phyloP scores from a whole-genome alignment of 2,888 invertebrate species.

The Ichneumoninae sp. region DNA sequence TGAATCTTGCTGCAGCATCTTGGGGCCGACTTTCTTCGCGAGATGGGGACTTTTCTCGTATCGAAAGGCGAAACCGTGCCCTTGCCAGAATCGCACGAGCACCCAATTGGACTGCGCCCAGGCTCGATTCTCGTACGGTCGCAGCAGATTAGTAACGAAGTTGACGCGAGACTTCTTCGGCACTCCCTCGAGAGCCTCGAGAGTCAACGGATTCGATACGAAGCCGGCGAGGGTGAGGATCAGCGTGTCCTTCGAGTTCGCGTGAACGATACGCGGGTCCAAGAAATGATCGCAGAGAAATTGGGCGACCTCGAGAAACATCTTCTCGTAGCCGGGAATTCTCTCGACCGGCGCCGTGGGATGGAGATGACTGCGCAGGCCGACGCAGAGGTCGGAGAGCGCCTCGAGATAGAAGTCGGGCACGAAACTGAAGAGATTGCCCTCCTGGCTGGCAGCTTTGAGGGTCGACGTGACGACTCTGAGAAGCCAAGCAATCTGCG shows the following conservation, averaged over 20 bases:
- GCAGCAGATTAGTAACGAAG: constrained; percentile 89
- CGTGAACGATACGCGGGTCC: constrained; percentile 90
- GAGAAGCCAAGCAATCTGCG: constrained; percentile 87
- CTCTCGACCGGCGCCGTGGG: constrained; percentile 87
- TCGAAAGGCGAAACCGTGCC: constrained; percentile 92
- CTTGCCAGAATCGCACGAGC: constrained; percentile 93
- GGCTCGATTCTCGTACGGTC: constrained; percentile 92
- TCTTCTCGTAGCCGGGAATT: constrained; percentile 86
- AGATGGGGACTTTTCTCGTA: constrained; percentile 86
- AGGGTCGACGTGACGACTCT: constrained; percentile 87
- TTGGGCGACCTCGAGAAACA: constrained; percentile 88
- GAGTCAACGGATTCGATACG: constrained; percentile 90
- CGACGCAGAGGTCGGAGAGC: constrained; percentile 88
- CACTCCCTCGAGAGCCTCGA: constrained; percentile 89
- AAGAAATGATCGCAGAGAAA: constrained; percentile 91
- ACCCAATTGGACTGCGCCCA: constrained; percentile 95
- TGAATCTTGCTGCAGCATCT: constrained; percentile 84
- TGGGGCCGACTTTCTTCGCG: constrained; percentile 83
- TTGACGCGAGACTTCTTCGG: constrained; percentile 87
- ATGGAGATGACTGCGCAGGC: constrained; percentile 88
- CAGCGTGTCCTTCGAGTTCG: constrained; percentile 91
- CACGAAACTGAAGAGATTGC: constrained; percentile 89
- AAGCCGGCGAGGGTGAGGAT: constrained; percentile 92
- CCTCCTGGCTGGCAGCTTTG: constrained; percentile 86
- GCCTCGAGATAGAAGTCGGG: constrained; percentile 91